Evolutionary conservation across 2,888 invertebrate species (phyloP), one percentile per base, ranked within the genome.

Genomic region (Hirtodrosophila cameraria): DNA sequence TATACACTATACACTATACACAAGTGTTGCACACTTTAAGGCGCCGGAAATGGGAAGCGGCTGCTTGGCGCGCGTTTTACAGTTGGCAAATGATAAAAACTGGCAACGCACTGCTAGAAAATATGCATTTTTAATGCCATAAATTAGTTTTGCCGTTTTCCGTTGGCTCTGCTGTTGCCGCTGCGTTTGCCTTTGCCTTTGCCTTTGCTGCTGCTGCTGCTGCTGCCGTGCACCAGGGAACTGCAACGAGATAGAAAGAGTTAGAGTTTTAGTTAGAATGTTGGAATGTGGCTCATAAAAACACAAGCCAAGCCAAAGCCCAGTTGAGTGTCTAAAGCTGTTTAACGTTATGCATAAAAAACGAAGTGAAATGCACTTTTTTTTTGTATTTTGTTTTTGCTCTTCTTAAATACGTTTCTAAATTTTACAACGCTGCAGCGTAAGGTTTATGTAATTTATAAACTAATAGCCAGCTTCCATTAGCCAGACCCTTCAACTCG

Each of bases 71-170:
- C 18, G 48, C 54, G 52, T 48, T 45, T 68, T 52, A 54, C 67
- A 75, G 63, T 75, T 78, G 76, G 83, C 71, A 72, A 85, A 81
- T 85, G 75, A 78, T 82, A 85, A 85, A 81, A 82, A 82, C 85
- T 68, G 59, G 68, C 65, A 63, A 71, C 69, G 74, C 75, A 76
- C 86, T 85, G 82, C 85, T 85, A 85, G 82, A 86, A 86, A 86
- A 85, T 85, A 82, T 88, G 70, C 85, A 88, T 88, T 85, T 84
- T 85, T 82, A 81, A 81, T 84, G 84, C 77, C 77, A 76, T 86
- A 83, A 79, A 86, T 83, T 80, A 86, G 84, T 83, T 87, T 83
- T 75, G 69, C 73, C 75, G 65, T 84, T 77, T 77, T 70, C 70
- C 49, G 60, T 57, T 48, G 23, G 33, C 12, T 43, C 41, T 33